phyloP scores from a whole-genome alignment of 2,113 vertebrate species.

The Capreolus pygargus region DNA sequence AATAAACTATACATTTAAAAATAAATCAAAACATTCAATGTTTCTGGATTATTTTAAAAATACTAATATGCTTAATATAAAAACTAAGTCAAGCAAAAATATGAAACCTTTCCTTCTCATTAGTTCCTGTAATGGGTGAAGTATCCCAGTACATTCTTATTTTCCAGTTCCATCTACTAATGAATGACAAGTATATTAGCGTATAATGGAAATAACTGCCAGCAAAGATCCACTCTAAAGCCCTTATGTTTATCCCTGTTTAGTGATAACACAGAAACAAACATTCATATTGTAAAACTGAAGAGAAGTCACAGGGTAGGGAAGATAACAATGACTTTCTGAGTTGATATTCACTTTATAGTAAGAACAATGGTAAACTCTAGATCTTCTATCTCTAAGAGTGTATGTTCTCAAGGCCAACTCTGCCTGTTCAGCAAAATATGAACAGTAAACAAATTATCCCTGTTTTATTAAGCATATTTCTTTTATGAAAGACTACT shows the following conservation, averaged over 20 bases:
- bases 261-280: neutral
- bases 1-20: conserved; percentile 29
- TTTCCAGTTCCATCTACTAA: neutral
- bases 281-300: neutral
- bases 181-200: neutral
- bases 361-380: neutral
- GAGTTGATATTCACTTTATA: neutral
- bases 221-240: neutral
- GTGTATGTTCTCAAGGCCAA: neutral
- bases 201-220: neutral
- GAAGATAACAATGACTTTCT: neutral
- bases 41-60: neutral
- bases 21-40: neutral
- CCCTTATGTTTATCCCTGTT: neutral
- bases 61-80: neutral
- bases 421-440: neutral
- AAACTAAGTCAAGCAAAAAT: conserved; percentile 18
- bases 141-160: neutral
- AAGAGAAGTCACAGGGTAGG: neutral
- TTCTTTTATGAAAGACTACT: neutral
- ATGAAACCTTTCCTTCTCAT: neutral
- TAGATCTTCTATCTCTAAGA: neutral
- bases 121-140: neutral
- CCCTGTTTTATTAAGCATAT: neutral
- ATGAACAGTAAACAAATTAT: neutral